Conservation (phyloP, 2,113 vertebrate species). For the Hemichromis elongatus region DNA sequence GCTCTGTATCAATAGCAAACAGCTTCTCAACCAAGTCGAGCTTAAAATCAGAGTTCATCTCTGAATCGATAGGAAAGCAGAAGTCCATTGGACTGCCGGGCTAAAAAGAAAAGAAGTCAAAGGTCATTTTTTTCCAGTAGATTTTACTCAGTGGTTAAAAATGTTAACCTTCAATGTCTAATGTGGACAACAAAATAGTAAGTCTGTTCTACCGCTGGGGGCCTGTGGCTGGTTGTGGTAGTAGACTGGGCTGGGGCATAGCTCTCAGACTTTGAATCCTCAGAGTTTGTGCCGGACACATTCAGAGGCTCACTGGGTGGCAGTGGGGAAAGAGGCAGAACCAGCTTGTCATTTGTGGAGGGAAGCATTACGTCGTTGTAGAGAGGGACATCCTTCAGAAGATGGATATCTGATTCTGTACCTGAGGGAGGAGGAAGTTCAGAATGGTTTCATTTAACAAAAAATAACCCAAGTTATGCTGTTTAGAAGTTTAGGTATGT, state of each 20-base stretch:
- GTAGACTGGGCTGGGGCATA: conserved; percentile 73
- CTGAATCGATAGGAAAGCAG: conserved; percentile 88
- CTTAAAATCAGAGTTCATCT: conserved; percentile 90
- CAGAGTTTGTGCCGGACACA: conserved; percentile 76
- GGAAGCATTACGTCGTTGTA: conserved; percentile 98
- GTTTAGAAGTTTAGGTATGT: background rate
- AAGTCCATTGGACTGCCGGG: conserved; percentile 81
- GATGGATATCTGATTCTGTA: conserved; percentile 82
- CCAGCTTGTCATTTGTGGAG: conserved; percentile 83
- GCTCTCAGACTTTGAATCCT: conserved; percentile 72
- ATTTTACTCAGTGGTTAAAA: background rate
- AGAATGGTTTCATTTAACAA: background rate
- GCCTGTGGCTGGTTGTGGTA: conserved; percentile 73
- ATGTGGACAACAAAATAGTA: background rate
- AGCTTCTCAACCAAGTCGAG: conserved; percentile 95
- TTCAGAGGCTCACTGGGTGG: conserved; percentile 80
- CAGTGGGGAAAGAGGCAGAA: conserved; percentile 84
- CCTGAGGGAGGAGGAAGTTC: background rate
- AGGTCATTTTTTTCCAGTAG: background rate
- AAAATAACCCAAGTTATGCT: background rate
- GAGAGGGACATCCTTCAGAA: conserved; percentile 85
- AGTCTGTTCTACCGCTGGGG: conserved; percentile 76
- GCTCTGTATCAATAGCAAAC: conserved; percentile 93
- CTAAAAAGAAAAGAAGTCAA: conserved; percentile 62
- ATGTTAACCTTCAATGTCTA: background rate